Base-by-base conservation (phyloP, 2,888 invertebrate genomes). In the Eremobia ochroleuca region DNA sequence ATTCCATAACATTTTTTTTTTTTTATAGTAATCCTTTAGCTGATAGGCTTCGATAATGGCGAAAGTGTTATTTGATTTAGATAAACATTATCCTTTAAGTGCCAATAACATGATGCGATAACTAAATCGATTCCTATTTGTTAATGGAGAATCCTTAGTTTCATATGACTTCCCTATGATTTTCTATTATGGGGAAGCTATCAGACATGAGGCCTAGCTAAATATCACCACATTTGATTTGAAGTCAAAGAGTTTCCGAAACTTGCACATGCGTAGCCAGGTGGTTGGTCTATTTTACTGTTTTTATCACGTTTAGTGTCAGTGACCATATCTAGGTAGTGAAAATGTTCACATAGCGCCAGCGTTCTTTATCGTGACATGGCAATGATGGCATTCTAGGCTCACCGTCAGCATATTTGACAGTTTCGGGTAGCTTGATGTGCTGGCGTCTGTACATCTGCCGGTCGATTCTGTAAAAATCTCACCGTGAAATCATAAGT, bases 341-440 rank as follows among this genome's bases (percentile, higher is more conserved):
- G 25, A 9, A 40, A 18, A 28, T 37, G 6, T 37, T n/a, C 28
- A 25, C 46, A 59, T 49, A 46, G 25, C 6, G 15, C 58, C 34
- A 73, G 34, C 9, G 28, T 31, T n/a, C 0, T 13, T 6, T 37
- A 58, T 25, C 18, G 37, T 58, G 76, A 21, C 76, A 49, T 76
- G n/a, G n/a, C 37, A 67, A 49, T 76, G 49, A 76, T 49, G 76
- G 49, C 31, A 61, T 59, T 49, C 40, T 4, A 52, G 34, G 21
- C 28, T n/a, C n/a, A n/a, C n/a, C n/a, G n/a, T n/a, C n/a, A n/a
- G n/a, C n/a, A n/a, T n/a, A n/a, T n/a, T n/a, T n/a, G n/a, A n/a
- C n/a, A n/a, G n/a, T n/a, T n/a, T n/a, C n/a, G n/a, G n/a, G n/a
- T n/a, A n/a, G n/a, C n/a, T n/a, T n/a, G n/a, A n/a, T n/a, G n/a